phyloP scores from a whole-genome alignment of 1,140 invertebrate genomes.

The Fopius arisanus region DNA sequence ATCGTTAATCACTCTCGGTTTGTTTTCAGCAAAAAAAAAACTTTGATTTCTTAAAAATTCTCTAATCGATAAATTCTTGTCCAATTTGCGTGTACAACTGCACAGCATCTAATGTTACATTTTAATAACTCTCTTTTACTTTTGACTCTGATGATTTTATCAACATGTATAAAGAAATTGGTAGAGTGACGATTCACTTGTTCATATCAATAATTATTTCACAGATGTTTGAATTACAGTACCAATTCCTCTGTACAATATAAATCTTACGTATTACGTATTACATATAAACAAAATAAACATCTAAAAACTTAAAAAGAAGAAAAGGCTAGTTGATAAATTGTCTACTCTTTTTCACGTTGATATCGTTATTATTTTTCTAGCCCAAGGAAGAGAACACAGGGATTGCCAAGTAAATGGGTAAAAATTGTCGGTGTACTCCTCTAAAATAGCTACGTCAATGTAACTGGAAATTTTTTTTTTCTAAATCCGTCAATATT shows the following conservation, averaged over 20 bases:
- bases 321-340: constrained; percentile 38
- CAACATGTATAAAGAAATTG: constrained; percentile 4
- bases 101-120: constrained; percentile 7
- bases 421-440: background rate
- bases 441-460: background rate
- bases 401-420: constrained; percentile 4
- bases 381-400: background rate
- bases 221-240: constrained; percentile 19
- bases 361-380: background rate
- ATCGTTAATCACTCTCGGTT: background rate
- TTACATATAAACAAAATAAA: constrained; percentile 51
- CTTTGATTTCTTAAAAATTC: background rate
- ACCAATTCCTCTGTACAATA: constrained; percentile 35
- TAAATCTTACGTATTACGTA: constrained; percentile 22
- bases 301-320: constrained; percentile 59
- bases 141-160: constrained; percentile 29
- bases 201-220: constrained; percentile 6
- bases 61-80: background rate
- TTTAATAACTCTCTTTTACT: constrained; percentile 21
- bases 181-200: background rate
- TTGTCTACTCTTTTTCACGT: constrained; percentile 30
- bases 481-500: background rate
- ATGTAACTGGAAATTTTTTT: background rate
- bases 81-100: background rate
- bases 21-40: background rate